Evolutionary conservation across 2,888 invertebrate species (phyloP).

Genomic region (Sinelater perroti): DNA sequence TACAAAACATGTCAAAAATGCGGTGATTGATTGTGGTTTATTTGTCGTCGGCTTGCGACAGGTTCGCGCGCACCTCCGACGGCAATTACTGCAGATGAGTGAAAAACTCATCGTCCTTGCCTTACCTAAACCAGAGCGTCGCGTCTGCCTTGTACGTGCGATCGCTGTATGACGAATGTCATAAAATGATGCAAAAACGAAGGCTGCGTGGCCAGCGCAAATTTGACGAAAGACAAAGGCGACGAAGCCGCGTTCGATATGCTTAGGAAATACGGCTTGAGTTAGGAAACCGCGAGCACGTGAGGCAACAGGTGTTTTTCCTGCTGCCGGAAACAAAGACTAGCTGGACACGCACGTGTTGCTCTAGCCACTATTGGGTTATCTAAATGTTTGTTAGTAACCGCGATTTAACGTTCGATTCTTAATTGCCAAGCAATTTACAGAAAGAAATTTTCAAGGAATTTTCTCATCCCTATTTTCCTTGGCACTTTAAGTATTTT

Average conservation of each 20-base stretch:
- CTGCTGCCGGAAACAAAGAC: conserved; percentile 8
- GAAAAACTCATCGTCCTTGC: conserved; percentile 42
- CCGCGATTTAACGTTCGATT: too few species aligned
- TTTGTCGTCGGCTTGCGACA: too few species aligned
- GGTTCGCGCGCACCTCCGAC: conserved; percentile 6
- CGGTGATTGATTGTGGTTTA: background rate
- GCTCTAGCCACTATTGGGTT: background rate
- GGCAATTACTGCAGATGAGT: conserved; percentile 7
- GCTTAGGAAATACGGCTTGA: conserved; percentile 3
- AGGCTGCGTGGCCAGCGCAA: conserved; percentile 7
- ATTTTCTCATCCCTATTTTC: too few species aligned
- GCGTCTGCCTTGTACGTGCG: conserved; percentile 37
- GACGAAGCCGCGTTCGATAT: background rate
- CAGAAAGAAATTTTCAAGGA: too few species aligned
- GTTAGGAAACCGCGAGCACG: conserved; percentile 8
- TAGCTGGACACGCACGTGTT: conserved; percentile 11
- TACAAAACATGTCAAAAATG: background rate
- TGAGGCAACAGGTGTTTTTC: conserved; percentile 15
- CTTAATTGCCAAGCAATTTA: too few species aligned
- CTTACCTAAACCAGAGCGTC: conserved; percentile 42
- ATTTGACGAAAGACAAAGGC: background rate
- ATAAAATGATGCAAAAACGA: conserved; percentile 39
- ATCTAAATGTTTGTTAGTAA: too few species aligned
- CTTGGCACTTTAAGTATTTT: too few species aligned
- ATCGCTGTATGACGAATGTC: conserved; percentile 38